A percentile compares a stretch with the other conserved stretches of the same genome.
Evolutionary conservation across 2,888 invertebrate genomes (phyloP).

Genomic region (Tuta absoluta): DNA sequence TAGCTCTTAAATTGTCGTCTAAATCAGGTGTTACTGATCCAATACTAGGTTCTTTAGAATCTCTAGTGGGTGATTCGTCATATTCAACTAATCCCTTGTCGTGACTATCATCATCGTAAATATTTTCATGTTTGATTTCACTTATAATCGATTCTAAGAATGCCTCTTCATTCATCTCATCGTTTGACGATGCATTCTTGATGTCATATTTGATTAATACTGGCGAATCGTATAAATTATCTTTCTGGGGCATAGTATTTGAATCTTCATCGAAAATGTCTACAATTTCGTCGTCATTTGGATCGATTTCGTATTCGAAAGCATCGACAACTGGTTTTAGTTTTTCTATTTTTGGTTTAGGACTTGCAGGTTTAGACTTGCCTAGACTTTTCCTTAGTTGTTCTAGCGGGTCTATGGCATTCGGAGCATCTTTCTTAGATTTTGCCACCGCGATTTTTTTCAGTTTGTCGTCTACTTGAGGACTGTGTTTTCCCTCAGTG

Average conservation of each 20-base stretch:
- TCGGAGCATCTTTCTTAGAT: constrained; percentile 30
- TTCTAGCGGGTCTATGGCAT: constrained; percentile 42
- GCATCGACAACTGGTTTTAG: constrained; percentile 69
- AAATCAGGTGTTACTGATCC: constrained; percentile 67
- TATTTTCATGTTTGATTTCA: constrained; percentile 68
- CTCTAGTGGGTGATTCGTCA: constrained; percentile 64
- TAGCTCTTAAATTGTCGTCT: constrained; percentile 52
- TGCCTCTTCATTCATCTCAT: constrained; percentile 63
- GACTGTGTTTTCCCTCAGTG: constrained; percentile 68
- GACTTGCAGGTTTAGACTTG: constrained; percentile 36
- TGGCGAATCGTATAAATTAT: constrained; percentile 50
- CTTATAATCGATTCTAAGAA: constrained; percentile 74
- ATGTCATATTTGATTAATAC: constrained; percentile 49
- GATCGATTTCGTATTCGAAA: constrained; percentile 70
- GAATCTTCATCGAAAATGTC: constrained; percentile 61
- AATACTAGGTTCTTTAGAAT: constrained; percentile 37
- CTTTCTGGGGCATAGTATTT: constrained; percentile 41
- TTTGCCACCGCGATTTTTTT: constrained; percentile 39
- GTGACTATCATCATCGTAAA: constrained; percentile 61
- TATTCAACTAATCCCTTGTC: constrained; percentile 72
- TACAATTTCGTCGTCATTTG: constrained; percentile 58
- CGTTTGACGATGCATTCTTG: constrained; percentile 57
- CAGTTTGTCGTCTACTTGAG: constrained; percentile 49
- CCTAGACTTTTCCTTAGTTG: constrained; percentile 41
- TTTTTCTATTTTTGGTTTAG: constrained; percentile 52